Base-by-base conservation (phyloP, 2,113 vertebrate genomes). In the Melierax canorus region DNA sequence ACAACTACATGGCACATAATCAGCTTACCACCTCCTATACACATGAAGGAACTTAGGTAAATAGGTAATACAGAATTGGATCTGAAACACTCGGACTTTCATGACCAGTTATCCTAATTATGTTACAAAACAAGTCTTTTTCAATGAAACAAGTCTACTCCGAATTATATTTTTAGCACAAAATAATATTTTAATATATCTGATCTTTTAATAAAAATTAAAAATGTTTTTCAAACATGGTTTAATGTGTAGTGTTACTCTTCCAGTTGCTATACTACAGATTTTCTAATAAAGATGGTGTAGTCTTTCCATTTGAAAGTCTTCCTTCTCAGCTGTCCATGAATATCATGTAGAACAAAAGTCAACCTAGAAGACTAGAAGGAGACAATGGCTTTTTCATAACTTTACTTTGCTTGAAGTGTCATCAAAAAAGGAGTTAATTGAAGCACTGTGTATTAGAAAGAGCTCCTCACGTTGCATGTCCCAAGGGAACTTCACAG, bases 381-480 rank as follows among this genome's bases (percentile, higher is more conserved):
- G 63, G 15, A 83, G 29, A 43, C 10, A 86, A 53, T 0, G 1
- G 22, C 20, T 74, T 91, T 88, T 58, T 53, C 50, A 39, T 30
- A 82, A 34, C 7, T 34, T 27, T 30, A 21, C 20, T 67, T 43
- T 83, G 30, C 51, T 62, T 53, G 23, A 56, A 23, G 21, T 5
- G 7, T 45, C 56, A 94, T 59, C 12, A 66, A 92, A 66, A 88
- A 43, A 41, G 13, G 29, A 91, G 63, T 17, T 77, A 60, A 60
- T 7, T 23, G 38, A 94, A 71, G 34, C 21, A 51, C 11, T 48
- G 21, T 26, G 27, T 17, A 48, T 82, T 39, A 87, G 23, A 79
- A 88, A 86, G 29, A 63, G 14, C 17, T 90, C 36, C 67, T 82
- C 19, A 36, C 0, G 0, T 6, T 39, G 32, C 8, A 50, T 0